Evolutionary conservation across 2,113 vertebrate genomes (phyloP), one percentile per base, ranked within the genome.

Genomic region (Nibea albiflora): DNA sequence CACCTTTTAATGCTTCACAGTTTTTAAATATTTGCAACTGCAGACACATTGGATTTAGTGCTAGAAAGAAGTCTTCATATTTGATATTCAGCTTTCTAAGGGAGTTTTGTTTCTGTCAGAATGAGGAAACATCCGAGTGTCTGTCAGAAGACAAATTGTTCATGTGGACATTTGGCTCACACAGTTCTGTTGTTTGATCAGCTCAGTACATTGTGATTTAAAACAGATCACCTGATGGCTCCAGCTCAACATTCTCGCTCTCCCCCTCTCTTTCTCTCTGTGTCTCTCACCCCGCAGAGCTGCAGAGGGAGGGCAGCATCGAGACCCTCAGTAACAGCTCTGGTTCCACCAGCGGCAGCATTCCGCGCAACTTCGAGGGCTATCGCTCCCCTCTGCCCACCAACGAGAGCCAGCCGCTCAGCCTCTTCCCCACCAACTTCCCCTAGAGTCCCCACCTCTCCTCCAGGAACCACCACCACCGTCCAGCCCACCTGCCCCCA

Each of bases 271-370:
- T 61, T 11, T 56, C 49, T 49, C 19, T 57, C 16, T 56, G 4
- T 73, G 6, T 82, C 1, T 81, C 57, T 67, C 16, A 49, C 57
- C 70, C 77, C 54, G 26, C 94, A 98, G 98, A 99, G 93, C 97
- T 99, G 81, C 98, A 99, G 95, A 96, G 97, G 92, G 98, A 99
- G 93, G 98, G 98, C 93, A 99, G 98, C 95, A 99, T 99, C 79
- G 98, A 99, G 95, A 99, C 98, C 2, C 96, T 99, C 85, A 99
- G 98, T 90, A 99, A 99, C 96, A 99, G 98, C 93, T 99, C 98
- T 0, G 98, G 97, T 0, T 99, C 98, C 88, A 99, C 98, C 92
- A 99, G 97, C 9, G 98, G 98, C 92, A 99, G 97, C 90, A 99
- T 99, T 94, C 98, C 98, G 0, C 96, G 97, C 80, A 98, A 96